Base-by-base conservation (phyloP, 2,888 invertebrate species). In the Lymantria dispar region DNA sequence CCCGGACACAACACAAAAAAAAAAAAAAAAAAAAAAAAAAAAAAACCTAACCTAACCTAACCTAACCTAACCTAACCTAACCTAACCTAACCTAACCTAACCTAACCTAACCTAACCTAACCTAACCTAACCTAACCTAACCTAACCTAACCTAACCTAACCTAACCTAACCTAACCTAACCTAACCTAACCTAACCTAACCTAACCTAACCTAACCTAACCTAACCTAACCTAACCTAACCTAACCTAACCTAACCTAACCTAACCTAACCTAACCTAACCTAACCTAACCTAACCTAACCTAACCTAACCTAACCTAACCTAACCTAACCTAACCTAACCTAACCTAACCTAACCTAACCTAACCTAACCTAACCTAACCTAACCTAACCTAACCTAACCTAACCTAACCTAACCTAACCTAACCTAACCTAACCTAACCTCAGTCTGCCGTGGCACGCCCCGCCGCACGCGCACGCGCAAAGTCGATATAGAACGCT, bases 381-480 rank as follows among this genome's bases (percentile, higher is more conserved):
- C 50, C 50, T 50, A 50, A 50, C 46, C 50, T 50, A 50, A 50
- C 64, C 59, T 58, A 67, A 61, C 63, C 59, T 58, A 67, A 62
- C 67, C 56, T 57, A 66, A 58, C 61, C 59, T 62, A 63, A 59
- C 62, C 55, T 59, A 63, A 48, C 43, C 43, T 48, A 43, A 48
- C 43, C 43, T 48, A 46, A 46, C 68, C 60, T 48, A 63, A 56
- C 61, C 56, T 53, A 56, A 60, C 57, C n/a, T n/a, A n/a, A n/a
- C n/a, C n/a, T n/a, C n/a, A n/a, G n/a, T n/a, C n/a, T n/a, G n/a
- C n/a, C n/a, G n/a, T n/a, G n/a, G n/a, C n/a, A n/a, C n/a, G n/a
- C n/a, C n/a, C n/a, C n/a, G n/a, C n/a, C n/a, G n/a, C n/a, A n/a
- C n/a, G n/a, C n/a, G n/a, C n/a, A n/a, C n/a, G n/a, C n/a, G n/a